Evolutionary conservation across 2,797 vertebrate genomes (phyloP).

Genomic region (Artibeus lituratus): DNA sequence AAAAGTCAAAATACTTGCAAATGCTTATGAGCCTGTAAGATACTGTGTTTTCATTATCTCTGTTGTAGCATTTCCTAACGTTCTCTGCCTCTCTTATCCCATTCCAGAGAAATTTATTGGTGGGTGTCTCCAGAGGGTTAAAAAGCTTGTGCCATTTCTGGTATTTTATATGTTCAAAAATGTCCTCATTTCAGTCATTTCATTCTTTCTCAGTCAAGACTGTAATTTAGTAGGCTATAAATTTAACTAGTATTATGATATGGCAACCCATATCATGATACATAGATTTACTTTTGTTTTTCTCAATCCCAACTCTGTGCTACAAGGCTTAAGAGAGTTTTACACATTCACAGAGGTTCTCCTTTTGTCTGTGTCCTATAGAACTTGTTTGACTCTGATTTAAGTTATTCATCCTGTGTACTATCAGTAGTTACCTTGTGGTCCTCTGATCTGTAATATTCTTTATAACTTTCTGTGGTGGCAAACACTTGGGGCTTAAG

Average conservation of each 20-base stretch:
- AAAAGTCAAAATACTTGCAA: neutral
- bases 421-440: neutral
- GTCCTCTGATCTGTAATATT: neutral
- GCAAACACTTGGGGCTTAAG: neutral
- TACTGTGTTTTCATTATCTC: neutral
- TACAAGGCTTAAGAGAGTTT: neutral
- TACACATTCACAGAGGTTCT: neutral
- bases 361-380: neutral
- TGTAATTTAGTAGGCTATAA: neutral
- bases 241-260: neutral
- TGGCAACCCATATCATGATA: neutral
- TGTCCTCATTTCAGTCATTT: neutral
- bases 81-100: neutral
- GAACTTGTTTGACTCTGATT: neutral
- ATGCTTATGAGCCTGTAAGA: neutral
- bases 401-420: neutral
- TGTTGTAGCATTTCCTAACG: neutral
- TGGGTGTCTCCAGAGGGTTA: neutral
- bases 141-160: neutral
- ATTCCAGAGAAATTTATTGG: neutral
- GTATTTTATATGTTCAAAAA: neutral
- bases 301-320: neutral
- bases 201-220: neutral
- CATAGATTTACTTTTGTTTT: neutral
- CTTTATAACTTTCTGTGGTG: neutral